Base-by-base conservation (phyloP, 1,140 invertebrate species). In the Whitmania pigra region DNA sequence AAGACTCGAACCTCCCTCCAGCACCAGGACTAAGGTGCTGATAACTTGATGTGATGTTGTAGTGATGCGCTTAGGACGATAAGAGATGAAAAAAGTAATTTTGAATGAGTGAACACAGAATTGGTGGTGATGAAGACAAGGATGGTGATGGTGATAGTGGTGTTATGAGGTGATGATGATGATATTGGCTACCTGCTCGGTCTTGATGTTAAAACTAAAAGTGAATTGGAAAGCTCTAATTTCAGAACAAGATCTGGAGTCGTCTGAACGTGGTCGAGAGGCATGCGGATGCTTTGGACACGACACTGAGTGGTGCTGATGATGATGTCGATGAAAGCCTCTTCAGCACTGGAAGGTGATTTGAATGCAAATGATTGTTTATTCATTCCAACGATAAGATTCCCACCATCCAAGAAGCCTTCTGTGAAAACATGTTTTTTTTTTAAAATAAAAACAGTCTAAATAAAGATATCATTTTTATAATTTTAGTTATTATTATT, bases 1-100 rank as follows among this genome's bases (percentile, higher is more conserved):
- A 78, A 86, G 95, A 76, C 97, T 99, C 80, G 95, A 99, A 84
- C 96, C 96, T 49, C 96, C 96, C 15, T 89, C 90, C 49, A 94
- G n/a, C 93, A 93, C 0, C 93, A 90, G 84, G 88, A 87, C 69
- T 73, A 71, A 31, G 72, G 72, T 72, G 53, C 57, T 29, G 57
- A 57, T 9, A 36, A 49, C 11, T 49, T 49, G 43, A 49, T 11
- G 43, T 11, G 43, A 49, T 49, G 43, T 49, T 49, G 3, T 49
- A 13, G 43, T 49, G 43, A 49, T 49, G 43, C 13, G 43, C 1
- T 49, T 36, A 36, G 31, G n/a, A n/a, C 6, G 31, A 6, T 36
- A 36, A 36, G 31, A 36, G 31, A 36, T 36, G 31, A 36, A 36
- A 36, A 36, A 36, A 36, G 2, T 36, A 36, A 36, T 36, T 6